These are phyloP conservation scores for Echinometra lucunter DNA, from an alignment of 53 echinoderm and acorn worm species.

Conservation along the genomic window DNA sequence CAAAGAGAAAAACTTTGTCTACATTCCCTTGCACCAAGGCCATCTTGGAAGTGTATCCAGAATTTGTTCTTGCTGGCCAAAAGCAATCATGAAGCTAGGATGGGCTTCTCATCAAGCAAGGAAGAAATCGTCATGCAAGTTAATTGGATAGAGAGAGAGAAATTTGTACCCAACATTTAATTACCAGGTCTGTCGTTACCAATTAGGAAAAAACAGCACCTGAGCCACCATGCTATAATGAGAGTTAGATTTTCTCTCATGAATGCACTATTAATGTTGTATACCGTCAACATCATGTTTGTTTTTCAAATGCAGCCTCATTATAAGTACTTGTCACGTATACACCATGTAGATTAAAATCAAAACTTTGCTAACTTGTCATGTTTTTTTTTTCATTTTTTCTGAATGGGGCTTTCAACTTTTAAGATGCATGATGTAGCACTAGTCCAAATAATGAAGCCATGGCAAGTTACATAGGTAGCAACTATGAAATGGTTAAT, in stretches of 20 bases:
- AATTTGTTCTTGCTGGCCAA: constrained; percentile 29
- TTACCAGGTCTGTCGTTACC: constrained; percentile 56
- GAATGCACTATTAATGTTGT: neutral
- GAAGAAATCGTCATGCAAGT: constrained; percentile 48
- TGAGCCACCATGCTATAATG: constrained; percentile 32
- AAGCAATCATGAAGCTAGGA: constrained; percentile 10
- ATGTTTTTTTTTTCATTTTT: neutral
- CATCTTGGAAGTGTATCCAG: neutral
- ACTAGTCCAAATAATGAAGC: neutral
- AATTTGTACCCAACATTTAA: constrained; percentile 49
- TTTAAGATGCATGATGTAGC: neutral
- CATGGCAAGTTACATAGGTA: too few species aligned
- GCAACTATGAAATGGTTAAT: neutral
- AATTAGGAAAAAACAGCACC: constrained; percentile 50
- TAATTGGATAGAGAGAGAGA: constrained; percentile 55
- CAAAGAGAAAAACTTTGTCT: neutral
- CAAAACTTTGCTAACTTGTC: neutral
- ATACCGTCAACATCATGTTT: neutral
- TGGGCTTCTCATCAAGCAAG: constrained; percentile 41
- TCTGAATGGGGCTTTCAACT: neutral
- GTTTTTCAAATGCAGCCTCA: constrained; percentile 1
- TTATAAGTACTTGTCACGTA: neutral
- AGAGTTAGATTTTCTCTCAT: neutral
- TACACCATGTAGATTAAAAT: neutral
- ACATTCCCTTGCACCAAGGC: neutral